Base-by-base conservation (phyloP, 2,888 invertebrate species). In the Pollenia amentaria region DNA sequence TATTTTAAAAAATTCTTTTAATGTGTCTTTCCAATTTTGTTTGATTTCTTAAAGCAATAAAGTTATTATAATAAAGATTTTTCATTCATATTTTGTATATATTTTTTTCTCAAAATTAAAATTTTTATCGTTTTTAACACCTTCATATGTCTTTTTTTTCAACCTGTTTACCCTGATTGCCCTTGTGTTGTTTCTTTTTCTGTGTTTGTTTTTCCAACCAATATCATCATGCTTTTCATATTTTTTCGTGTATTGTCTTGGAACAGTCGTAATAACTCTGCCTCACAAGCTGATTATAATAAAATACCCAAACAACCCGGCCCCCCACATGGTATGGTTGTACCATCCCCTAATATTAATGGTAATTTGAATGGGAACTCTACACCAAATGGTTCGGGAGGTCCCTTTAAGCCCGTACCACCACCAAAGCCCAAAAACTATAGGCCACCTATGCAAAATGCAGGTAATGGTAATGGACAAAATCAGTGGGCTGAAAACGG, bases 371-470 rank as follows among this genome's bases (percentile, higher is more conserved):
- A 89, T 73, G 88, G 89, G 57, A 91, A 89, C 72, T 91, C 89
- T 73, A 91, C 90, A 88, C 91, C 89, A 86, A 93, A 91, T 87
- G 91, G 91, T 90, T 89, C 91, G 80, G 93, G 93, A 83, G 92
- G 93, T 29, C 94, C 95, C 1, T 97, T 97, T 93, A 98, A 98
- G 93, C 98, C 98, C 0, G 96, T 98, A 77, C 98, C 98, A 55
- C 98, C 98, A 42, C 98, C 98, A 10, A 98, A 98, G 91, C 98
- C 98, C 64, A 98, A 98, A 92, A 97, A 98, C 93, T 98, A 98
- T 93, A 95, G 97, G 60, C 97, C 97, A 51, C 96, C 96, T 0
- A 94, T 94, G 81, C 95, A 95, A 89, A 92, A 91, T 72, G 89
- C 90, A 44, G 90, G 90, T 81, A 89, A 88, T 69, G 90, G 89